Percentiles rank a stretch among this genome's conserved stretches.
phyloP scores from a whole-genome alignment of 2,888 invertebrate genomes.

The Lithophane semibrunnea region DNA sequence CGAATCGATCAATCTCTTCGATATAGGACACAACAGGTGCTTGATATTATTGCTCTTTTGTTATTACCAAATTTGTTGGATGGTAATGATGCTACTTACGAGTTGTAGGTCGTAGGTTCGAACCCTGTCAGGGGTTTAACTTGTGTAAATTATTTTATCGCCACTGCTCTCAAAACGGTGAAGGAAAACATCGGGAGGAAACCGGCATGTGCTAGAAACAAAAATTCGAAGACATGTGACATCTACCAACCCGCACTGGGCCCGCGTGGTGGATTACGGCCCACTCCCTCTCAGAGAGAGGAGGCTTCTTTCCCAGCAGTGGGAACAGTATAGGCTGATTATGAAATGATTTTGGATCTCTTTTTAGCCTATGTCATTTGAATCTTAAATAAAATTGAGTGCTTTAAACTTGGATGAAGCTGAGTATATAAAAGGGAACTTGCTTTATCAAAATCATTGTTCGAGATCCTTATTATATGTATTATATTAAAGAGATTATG shows the following conservation, averaged over 20 bases:
- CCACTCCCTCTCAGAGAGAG: too few species aligned
- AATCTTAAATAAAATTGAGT: conserved; percentile 20
- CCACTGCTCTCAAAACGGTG: too few species aligned
- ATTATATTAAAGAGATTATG: conserved; percentile 31
- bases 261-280: too few species aligned
- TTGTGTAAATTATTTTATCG: too few species aligned
- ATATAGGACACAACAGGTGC: background rate
- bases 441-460: conserved; percentile 10
- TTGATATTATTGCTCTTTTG: background rate
- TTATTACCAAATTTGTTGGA: conserved; percentile 5
- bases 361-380: background rate
- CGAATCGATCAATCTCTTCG: conserved; percentile 6
- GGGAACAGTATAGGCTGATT: too few species aligned
- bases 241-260: too few species aligned
- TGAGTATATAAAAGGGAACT: background rate
- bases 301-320: too few species aligned
- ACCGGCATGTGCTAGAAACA: too few species aligned
- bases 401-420: conserved; percentile 10
- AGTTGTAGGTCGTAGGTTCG: too few species aligned
- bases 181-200: too few species aligned
- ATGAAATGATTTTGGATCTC: background rate
- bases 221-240: too few species aligned
- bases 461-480: background rate
- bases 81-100: background rate
- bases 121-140: too few species aligned